Evolutionary conservation across 2,797 vertebrate genomes (phyloP), one percentile per base, ranked within the genome.

Genomic region (Champsocephalus gunnari): DNA sequence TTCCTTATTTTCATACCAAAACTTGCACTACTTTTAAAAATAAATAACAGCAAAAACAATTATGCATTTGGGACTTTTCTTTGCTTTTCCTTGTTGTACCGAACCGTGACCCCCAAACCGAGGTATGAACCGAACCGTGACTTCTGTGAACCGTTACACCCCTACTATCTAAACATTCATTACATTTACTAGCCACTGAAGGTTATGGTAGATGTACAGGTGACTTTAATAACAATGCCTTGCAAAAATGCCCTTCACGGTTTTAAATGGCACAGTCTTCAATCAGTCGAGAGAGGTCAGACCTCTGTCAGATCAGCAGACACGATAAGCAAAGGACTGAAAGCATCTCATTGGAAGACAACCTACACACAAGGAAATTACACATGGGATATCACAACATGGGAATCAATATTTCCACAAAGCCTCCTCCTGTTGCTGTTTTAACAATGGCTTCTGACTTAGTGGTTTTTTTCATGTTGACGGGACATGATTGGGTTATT

Each of bases 261-360:
- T 84, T 88, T 83, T 87, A 92, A 92, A 93, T 89, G 90, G 77
- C 88, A 88, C 66, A 17, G 65, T 87, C 79, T 87, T 93, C 83
- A 93, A 92, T 94, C 90, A 88, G 78, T 50, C 47, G 62, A 64
- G 69, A 79, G 84, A 89, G 86, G 89, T 87, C 86, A 87, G 79
- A 73, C 80, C 77, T 71, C 84, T 88, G 85, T 88, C 80, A 87
- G 87, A 92, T 89, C 71, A 59, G 65, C 77, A 70, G 75, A 65
- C 66, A 16, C 21, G 80, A 91, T 87, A 92, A 83, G 79, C 69
- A 75, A 59, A 55, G 53, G 50, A 82, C 78, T 80, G 55, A 51
- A 74, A 73, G 57, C 59, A 50, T 53, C 38, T 72, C 54, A 73
- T 19, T 73, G 80, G 78, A 77, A 1, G 38, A 66, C 65, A 32